Evolutionary conservation across 1,140 invertebrate genomes (phyloP).

Genomic region (Drosophila repletoides): DNA sequence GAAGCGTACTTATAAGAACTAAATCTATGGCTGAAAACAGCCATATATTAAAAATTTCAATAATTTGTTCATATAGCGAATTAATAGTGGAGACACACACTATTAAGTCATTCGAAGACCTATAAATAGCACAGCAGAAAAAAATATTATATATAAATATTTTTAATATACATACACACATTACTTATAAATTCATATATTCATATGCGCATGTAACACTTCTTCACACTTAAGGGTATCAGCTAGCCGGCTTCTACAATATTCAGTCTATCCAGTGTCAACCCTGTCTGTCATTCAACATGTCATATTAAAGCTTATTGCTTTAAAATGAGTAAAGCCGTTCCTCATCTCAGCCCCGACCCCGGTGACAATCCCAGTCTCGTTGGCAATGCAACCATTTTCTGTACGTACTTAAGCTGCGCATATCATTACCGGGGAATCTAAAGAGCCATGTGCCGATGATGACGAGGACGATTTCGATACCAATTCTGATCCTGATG

Average conservation of each 20-base stretch:
- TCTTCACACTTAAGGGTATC: conserved; percentile 15
- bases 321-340: conserved; percentile 26
- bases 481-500: conserved; percentile 15
- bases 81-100: too few relatives aligned
- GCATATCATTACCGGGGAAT: conserved; percentile 53
- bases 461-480: conserved; percentile 33
- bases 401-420: conserved; percentile 38
- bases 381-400: conserved; percentile 20
- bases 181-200: too few relatives aligned
- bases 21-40: too few relatives aligned
- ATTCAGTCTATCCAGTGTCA: conserved; percentile 2
- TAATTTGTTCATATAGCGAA: too few relatives aligned
- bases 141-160: too few relatives aligned
- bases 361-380: background rate
- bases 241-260: background rate
- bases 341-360: background rate
- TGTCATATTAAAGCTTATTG: conserved; percentile 39
- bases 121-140: too few relatives aligned
- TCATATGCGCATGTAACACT: too few relatives aligned
- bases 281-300: conserved; percentile 16
- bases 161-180: too few relatives aligned
- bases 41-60: too few relatives aligned
- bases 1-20: too few relatives aligned
- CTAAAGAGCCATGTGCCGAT: conserved; percentile 42
- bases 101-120: too few relatives aligned